Conservation (phyloP, 2,888 invertebrate genomes). For the Eupithecia pulchellata region DNA sequence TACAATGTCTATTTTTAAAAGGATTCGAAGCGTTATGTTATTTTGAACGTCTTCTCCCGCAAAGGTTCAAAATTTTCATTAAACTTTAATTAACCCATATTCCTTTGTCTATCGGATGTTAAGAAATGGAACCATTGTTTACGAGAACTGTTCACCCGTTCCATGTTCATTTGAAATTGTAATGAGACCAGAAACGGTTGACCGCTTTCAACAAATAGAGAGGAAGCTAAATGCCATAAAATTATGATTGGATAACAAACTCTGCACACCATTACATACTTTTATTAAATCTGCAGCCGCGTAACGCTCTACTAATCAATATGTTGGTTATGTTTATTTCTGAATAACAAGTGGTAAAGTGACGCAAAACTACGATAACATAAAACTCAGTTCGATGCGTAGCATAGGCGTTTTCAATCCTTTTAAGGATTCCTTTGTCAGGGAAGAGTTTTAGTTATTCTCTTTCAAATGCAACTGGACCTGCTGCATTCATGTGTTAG, state of each 20-base stretch:
- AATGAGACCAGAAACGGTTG: slow-evolving; percentile 57
- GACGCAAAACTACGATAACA: slow-evolving; percentile 6
- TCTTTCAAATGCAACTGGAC: neutral
- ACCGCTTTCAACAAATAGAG: slow-evolving; percentile 53
- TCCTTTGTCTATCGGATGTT: slow-evolving; percentile 20
- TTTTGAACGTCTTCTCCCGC: neutral
- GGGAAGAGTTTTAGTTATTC: neutral
- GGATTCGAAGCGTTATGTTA: neutral
- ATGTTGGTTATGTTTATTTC: slow-evolving; percentile 7
- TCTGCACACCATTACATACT: neutral
- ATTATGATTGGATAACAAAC: slow-evolving; percentile 25
- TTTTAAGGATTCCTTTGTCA: neutral
- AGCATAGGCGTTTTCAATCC: neutral
- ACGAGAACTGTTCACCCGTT: slow-evolving; percentile 38
- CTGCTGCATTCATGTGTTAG: neutral
- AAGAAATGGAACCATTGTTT: slow-evolving; percentile 26
- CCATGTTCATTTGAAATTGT: slow-evolving; percentile 57
- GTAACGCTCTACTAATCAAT: slow-evolving; percentile 23
- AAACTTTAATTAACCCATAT: slow-evolving; percentile 3
- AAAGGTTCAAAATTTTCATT: slow-evolving; percentile 3
- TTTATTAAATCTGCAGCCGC: slow-evolving; percentile 22
- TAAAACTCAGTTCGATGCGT: neutral
- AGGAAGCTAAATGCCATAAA: slow-evolving; percentile 49
- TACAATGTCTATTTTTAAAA: slow-evolving; percentile 23
- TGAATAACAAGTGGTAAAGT: slow-evolving; percentile 7